phyloP scores from a whole-genome alignment of 1,140 invertebrate species.

The Apolygus lucorum region DNA sequence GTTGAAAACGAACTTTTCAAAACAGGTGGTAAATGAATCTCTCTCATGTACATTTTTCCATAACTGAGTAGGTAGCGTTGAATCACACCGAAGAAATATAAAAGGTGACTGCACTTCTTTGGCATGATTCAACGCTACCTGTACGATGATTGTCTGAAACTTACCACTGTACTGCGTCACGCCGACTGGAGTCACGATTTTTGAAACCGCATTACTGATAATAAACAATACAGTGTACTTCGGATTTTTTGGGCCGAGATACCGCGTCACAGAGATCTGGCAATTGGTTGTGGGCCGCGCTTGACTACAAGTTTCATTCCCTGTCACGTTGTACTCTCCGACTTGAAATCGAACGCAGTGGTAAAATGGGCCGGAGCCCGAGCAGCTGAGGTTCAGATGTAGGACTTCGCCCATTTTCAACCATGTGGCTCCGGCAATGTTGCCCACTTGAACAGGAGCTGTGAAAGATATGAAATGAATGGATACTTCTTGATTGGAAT shows the following conservation, averaged over 20 bases:
- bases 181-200: constrained; percentile 53
- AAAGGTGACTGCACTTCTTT: too few relatives aligned
- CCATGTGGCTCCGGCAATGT: constrained; percentile 64
- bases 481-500: too few relatives aligned
- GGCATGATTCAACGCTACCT: too few relatives aligned
- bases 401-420: constrained; percentile 66
- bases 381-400: constrained; percentile 51
- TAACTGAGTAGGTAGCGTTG: too few relatives aligned
- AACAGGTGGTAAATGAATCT: too few relatives aligned
- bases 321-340: constrained; percentile 66
- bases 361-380: constrained; percentile 57
- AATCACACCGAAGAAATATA: too few relatives aligned
- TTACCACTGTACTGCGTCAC: constrained; percentile 75
- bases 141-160: too few relatives aligned
- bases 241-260: constrained; percentile 53
- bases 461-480: too few relatives aligned
- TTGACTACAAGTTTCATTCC: constrained; percentile 58
- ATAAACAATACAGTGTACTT: constrained; percentile 64
- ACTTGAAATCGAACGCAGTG: constrained; percentile 52
- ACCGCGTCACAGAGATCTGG: constrained; percentile 36
- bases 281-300: constrained; percentile 16
- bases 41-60: too few relatives aligned
- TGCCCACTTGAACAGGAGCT: constrained; percentile 58
- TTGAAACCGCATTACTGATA: constrained; percentile 61
- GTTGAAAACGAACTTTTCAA: too few relatives aligned